These are phyloP conservation scores for Taxidea taxus DNA, from an alignment of 2,113 vertebrate species.

Conservation along the genomic window DNA sequence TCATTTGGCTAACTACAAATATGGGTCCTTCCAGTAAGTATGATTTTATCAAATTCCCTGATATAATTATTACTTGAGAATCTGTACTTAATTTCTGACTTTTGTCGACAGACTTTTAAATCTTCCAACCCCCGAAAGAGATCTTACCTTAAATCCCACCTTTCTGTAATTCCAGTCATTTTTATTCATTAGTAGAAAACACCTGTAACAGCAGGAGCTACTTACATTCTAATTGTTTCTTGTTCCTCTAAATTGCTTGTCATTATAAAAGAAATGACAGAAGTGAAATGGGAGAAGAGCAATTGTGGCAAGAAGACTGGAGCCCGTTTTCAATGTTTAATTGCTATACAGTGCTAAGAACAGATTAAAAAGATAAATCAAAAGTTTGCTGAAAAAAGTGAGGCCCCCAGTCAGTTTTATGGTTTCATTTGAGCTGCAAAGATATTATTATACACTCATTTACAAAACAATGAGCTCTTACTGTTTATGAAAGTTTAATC, in stretches of 20 bases:
- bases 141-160: slow-evolving; percentile 52
- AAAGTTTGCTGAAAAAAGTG: slow-evolving; percentile 82
- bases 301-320: slow-evolving; percentile 64
- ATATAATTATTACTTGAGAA: neutral
- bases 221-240: slow-evolving; percentile 78
- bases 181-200: slow-evolving; percentile 76
- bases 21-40: neutral
- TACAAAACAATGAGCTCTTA: slow-evolving; percentile 92
- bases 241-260: slow-evolving; percentile 82
- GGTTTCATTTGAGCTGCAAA: slow-evolving; percentile 85
- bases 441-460: slow-evolving; percentile 89
- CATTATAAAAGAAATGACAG: slow-evolving; percentile 83
- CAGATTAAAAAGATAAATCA: slow-evolving; percentile 89
- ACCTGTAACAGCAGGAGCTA: slow-evolving; percentile 77
- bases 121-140: slow-evolving; percentile 15
- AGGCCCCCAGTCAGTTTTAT: slow-evolving; percentile 81
- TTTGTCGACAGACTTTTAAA: slow-evolving; percentile 31
- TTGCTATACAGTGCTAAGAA: slow-evolving; percentile 78
- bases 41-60: neutral
- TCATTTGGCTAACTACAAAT: neutral
- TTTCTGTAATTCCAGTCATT: slow-evolving; percentile 59
- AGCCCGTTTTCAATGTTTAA: slow-evolving; percentile 80
- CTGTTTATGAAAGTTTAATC: slow-evolving; percentile 91
- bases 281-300: slow-evolving; percentile 76
- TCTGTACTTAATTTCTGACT: slow-evolving; percentile 44